phyloP scores from a whole-genome alignment of 2,797 vertebrate species.

The Chaetodon trifasciatus region DNA sequence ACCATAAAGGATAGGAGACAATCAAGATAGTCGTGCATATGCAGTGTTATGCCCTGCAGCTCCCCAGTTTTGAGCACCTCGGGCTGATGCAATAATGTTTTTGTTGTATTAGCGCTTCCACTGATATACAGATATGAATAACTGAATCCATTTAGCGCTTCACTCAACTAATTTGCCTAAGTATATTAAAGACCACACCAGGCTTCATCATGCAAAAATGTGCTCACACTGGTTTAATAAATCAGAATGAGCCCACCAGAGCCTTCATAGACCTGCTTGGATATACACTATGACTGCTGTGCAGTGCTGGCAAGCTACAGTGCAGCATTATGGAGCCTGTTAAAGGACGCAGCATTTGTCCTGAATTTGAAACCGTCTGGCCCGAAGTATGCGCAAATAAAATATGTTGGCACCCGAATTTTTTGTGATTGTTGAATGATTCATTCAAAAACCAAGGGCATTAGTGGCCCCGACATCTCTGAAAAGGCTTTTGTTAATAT shows the following conservation, averaged over 20 bases:
- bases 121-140: background rate
- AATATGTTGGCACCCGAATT: background rate
- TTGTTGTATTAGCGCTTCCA: background rate
- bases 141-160: background rate
- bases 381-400: background rate
- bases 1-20: background rate
- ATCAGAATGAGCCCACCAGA: conserved; percentile 13
- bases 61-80: conserved; percentile 2
- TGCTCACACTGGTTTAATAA: background rate
- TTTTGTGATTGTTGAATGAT: background rate
- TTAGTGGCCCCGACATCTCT: background rate
- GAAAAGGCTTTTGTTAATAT: background rate
- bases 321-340: background rate
- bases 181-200: background rate
- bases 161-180: background rate
- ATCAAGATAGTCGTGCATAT: conserved; percentile 13
- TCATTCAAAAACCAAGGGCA: background rate
- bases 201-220: background rate
- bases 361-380: conserved; percentile 7
- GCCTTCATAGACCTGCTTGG: background rate
- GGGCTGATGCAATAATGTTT: background rate
- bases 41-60: conserved; percentile 15
- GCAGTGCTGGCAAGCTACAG: conserved; percentile 19
- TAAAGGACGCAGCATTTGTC: conserved; percentile 15
- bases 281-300: background rate